Base-by-base conservation (phyloP, 2,888 invertebrate genomes). In the Drosophila colorata region DNA sequence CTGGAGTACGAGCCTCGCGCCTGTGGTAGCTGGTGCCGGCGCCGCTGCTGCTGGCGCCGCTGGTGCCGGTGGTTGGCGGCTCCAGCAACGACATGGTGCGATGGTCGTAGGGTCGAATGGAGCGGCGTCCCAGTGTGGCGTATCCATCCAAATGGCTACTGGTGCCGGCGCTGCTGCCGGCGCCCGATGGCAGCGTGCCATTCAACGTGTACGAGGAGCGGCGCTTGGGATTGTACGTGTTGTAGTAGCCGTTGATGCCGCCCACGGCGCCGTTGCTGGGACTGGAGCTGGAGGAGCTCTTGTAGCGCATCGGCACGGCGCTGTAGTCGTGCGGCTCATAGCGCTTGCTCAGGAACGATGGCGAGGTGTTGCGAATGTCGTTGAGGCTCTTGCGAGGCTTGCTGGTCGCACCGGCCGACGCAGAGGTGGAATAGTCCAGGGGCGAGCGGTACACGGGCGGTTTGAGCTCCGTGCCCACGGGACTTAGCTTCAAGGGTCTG, bases 211-310 rank as follows among this genome's bases (percentile, higher is more conserved):
- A 91, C 3, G 92, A 92, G 3, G 90, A 92, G 28, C 92, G 89
- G 14, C 92, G 88, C 63, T 92, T 92, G 4, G 92, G 91, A 72
- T 90, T 92, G 61, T 92, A 92, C 3, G 92, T 92, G 56, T 84
- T 91, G 66, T 91, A 92, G 71, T 91, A 90, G n/a, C 86, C 88
- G 23, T 79, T 80, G 35, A 63, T 51, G 11, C 51, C 64, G 6
- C 59, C 58, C 1, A 78, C 33, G 25, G 76, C 71, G n/a, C 87
- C 90, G 44, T 87, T 87, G 60, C 82, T 87, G 4, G 90, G 82
- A 69, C 81, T 89, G n/a, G 90, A 87, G 31, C 86, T 87, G 25
- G 84, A 72, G 4, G 85, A 87, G 51, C 80, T 74, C 59, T 91
- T 91, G 53, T 83, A 89, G 4, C 91, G 83, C 71, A 87, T 80